These are phyloP conservation scores for Halyomorpha halys DNA, from an alignment of 1,140 invertebrate species.

Conservation along the genomic window DNA sequence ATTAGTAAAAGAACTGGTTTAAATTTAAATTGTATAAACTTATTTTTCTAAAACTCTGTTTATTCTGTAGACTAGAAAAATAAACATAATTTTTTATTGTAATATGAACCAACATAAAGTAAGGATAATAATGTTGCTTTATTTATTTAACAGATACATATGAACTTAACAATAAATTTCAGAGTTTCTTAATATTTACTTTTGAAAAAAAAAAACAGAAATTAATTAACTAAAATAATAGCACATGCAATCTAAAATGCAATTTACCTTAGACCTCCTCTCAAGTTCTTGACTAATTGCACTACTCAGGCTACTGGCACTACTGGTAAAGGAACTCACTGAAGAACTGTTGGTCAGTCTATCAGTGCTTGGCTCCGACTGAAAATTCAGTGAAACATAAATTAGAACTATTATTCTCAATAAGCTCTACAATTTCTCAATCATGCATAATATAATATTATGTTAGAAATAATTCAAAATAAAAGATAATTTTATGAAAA, in stretches of 20 bases:
- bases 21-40: too few relatives aligned
- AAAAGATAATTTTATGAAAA: constrained; percentile 4
- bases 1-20: too few relatives aligned
- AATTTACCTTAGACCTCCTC: constrained; percentile 49
- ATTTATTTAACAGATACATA: background rate
- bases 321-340: constrained; percentile 30
- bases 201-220: too few relatives aligned
- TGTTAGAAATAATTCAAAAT: background rate
- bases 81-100: too few relatives aligned
- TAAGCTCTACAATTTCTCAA: background rate
- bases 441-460: too few relatives aligned
- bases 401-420: too few relatives aligned
- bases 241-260: background rate
- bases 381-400: constrained; percentile 14
- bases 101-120: too few relatives aligned
- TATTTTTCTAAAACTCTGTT: too few relatives aligned
- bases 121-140: background rate
- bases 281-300: constrained; percentile 53
- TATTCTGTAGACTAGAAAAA: too few relatives aligned
- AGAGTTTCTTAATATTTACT: background rate
- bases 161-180: background rate
- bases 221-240: too few relatives aligned
- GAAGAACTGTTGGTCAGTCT: constrained; percentile 30
- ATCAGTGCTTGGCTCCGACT: constrained; percentile 27
- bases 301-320: constrained; percentile 30